A percentile compares a stretch with the other conserved stretches of the same genome.
Evolutionary conservation across 1,140 invertebrate species (phyloP).

Genomic region (Eumaeus atala): DNA sequence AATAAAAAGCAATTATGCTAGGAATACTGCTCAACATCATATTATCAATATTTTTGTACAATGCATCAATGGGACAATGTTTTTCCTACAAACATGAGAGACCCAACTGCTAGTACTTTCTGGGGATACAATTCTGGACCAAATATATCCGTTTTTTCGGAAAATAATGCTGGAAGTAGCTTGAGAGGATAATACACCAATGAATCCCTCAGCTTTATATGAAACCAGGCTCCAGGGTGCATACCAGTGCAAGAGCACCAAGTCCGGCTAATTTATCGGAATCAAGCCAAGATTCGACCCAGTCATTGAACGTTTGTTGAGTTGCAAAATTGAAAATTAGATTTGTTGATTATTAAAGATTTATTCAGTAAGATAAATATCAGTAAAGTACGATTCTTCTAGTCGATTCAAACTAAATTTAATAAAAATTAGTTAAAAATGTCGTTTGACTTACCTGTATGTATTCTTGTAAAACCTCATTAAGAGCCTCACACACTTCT

Average conservation of each 20-base stretch:
- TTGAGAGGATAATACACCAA: conserved; percentile 28
- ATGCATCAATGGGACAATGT: conserved; percentile 27
- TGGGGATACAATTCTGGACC: conserved; percentile 28
- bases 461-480: conserved; percentile 18
- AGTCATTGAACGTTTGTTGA: conserved; percentile 27
- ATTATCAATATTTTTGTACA: conserved; percentile 33
- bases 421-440: conserved; percentile 24
- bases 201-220: conserved; percentile 22
- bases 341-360: conserved; percentile 23
- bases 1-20: conserved; percentile 25
- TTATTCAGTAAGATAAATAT: conserved; percentile 6
- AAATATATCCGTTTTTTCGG: conserved; percentile 27
- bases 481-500: conserved; percentile 13
- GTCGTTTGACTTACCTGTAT: conserved; percentile 23
- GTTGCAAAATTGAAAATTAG: conserved; percentile 24
- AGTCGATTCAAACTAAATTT: conserved; percentile 20
- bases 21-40: conserved; percentile 29
- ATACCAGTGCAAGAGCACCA: no score
- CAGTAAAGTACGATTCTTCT: conserved; percentile 9
- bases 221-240: conserved; percentile 26
- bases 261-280: conserved; percentile 27
- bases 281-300: conserved; percentile 27
- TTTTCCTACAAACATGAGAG: conserved; percentile 24
- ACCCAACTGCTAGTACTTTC: conserved; percentile 27
- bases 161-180: conserved; percentile 28